Base-by-base conservation (phyloP, 2,113 vertebrate species). In the Pica pica region DNA sequence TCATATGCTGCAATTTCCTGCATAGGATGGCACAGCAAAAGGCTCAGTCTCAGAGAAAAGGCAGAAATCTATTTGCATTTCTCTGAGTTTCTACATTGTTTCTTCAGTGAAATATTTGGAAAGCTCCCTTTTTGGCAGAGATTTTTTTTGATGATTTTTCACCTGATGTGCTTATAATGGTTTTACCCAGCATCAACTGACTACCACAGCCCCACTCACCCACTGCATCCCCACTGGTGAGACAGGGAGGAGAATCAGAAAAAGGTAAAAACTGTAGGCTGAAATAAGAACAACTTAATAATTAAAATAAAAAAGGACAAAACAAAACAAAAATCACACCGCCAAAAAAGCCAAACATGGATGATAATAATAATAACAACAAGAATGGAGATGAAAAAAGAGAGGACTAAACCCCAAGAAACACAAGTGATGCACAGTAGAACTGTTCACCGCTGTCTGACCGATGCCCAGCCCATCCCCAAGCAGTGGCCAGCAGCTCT, bases 1-100 rank as follows among this genome's bases (percentile, higher is more conserved):
- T 90, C 74, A 35, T 19, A 78, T 23, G 68, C 41, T 81, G 74
- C 71, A 90, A 93, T 90, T 94, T 94, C 88, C 77, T 93, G 81
- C 46, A 80, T 3, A 42, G 46, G 39, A 77, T 68, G 49, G 76
- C 3, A 4, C 24, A 95, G 65, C 22, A 81, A 89, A 95, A 92
- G 35, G 26, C 41, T 76, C 68, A 61, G 37, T 55, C 52, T 74
- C 39, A 90, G 33, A 55, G 68, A 82, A 94, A 78, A 71, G 31
- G 35, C 61, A 87, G 61, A 82, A 95, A 83, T 76, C 46, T 71
- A 71, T 68, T 86, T 57, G 39, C 35, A 59, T 76, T 87, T 57
- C 52, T 79, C 39, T 52, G 44, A 52, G 41, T 69, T 91, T 41
- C 39, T 69, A 59, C 16, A 67, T 9, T 20, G 18, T 52, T 83